Base-by-base conservation (phyloP, 2,113 vertebrate genomes). In the Ranitomeya imitator region DNA sequence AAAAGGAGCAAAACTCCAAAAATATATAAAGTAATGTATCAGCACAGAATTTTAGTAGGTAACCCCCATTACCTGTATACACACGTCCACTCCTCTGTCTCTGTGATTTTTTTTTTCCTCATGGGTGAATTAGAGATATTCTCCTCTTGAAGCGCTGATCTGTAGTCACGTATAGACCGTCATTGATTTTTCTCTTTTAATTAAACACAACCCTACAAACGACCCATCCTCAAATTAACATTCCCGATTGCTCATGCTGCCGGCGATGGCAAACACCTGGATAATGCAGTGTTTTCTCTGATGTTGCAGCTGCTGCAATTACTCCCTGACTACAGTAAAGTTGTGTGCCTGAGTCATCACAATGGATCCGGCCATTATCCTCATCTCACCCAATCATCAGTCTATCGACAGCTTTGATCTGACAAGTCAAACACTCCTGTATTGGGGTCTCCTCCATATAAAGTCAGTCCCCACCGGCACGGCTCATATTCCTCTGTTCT, bases 221-320 rank as follows among this genome's bases (percentile, higher is more conserved):
- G 21, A 18, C 23, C 26, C 26, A 4, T 81, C 79, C 26, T 13
- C 55, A 81, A 60, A 60, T 61, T 82, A 37, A 31, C 59, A 45
- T 59, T 26, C 55, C 55, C 23, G 31, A 59, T 80, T 26, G 78
- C 79, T 37, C 8, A n/a, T 54, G 77, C 51, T 21, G 18, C 0
- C 15, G 55, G 65, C 65, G 61, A 65, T 76, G 80, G 18, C 55
- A 57, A 63, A 69, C 80, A 83, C 87, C 87, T 88, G 87, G 59
- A 84, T 37, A 37, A 45, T 19, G 77, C 63, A 67, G 9, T 9
- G 21, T 79, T 15, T 16, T 67, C 80, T 83, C 19, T 82, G 37
- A 78, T 84, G 80, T 84, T 13, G 71, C 71, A 76, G 81, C 87
- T 74, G 69, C 73, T 78, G 13, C 80, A 19, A 14, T 73, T 77